A percentile compares a stretch with the other conserved stretches of the same genome.
phyloP scores from a whole-genome alignment of 2,113 vertebrate species.

The Corynorhinus townsendii region DNA sequence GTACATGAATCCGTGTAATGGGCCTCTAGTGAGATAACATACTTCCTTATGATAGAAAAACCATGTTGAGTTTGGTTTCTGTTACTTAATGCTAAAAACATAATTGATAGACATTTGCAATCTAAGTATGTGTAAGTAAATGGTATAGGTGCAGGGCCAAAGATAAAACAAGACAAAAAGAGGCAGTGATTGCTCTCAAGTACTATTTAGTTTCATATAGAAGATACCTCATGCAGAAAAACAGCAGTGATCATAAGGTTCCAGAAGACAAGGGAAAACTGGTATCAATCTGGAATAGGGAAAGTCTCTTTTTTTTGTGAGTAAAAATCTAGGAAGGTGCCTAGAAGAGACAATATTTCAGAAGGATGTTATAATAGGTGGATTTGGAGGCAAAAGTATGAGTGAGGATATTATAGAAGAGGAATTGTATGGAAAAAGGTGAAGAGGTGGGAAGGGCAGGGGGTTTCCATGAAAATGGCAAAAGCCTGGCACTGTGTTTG shows the following conservation, averaged over 20 bases:
- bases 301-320: background rate
- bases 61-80: background rate
- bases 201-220: background rate
- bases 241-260: background rate
- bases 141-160: background rate
- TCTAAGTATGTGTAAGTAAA: background rate
- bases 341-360: background rate
- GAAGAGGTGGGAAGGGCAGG: background rate
- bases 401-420: background rate
- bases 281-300: background rate
- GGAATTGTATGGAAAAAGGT: background rate
- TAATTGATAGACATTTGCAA: background rate
- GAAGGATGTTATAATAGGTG: background rate
- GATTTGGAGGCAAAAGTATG: background rate
- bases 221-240: background rate
- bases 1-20: too few species aligned
- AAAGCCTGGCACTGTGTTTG: background rate
- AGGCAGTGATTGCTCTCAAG: background rate
- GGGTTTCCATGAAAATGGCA: background rate
- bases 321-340: background rate
- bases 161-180: background rate
- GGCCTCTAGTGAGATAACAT: background rate
- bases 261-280: background rate
- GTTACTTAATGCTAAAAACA: background rate
- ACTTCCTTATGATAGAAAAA: background rate